Conservation (phyloP, 2,797 vertebrate genomes). For the Scolopax rusticola region DNA sequence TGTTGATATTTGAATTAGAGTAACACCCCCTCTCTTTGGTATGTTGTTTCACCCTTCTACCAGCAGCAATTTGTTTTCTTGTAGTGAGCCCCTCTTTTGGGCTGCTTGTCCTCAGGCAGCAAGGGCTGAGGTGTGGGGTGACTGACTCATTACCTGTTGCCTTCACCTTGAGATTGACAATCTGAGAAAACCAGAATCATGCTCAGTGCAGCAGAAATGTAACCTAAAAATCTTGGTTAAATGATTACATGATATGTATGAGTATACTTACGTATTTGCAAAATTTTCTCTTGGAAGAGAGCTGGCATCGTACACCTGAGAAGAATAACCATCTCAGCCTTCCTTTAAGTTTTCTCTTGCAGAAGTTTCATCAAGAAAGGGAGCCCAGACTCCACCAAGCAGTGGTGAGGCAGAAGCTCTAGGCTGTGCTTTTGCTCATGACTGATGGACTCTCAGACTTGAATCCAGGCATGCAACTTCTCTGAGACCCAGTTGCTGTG, state of each 20-base stretch:
- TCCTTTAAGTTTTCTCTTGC: not conserved
- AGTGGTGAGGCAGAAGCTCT: not conserved
- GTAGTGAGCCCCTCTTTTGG: not conserved
- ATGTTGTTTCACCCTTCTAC: not conserved
- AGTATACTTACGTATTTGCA: accelerated
- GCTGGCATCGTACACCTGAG: not conserved
- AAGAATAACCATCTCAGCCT: not conserved
- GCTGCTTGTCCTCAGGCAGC: not conserved
- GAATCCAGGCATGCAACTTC: not conserved
- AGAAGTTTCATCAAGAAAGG: not conserved
- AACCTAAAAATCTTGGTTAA: not conserved
- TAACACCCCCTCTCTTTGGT: not conserved
- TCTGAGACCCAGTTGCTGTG: not conserved
- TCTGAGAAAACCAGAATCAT: not conserved
- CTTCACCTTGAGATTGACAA: not conserved
- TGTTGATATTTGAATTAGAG: not conserved
- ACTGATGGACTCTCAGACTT: not conserved
- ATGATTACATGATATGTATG: not conserved
- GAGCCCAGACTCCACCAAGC: not conserved
- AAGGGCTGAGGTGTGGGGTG: not conserved
- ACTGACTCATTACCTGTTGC: not conserved
- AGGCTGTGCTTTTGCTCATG: not conserved
- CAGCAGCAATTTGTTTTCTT: not conserved
- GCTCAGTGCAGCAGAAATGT: not conserved
- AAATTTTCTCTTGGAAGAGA: not conserved